Percentiles rank a stretch among this genome's conserved stretches.
Evolutionary conservation across 2,113 vertebrate genomes (phyloP).

Genomic region (Saimiri boliviensis): DNA sequence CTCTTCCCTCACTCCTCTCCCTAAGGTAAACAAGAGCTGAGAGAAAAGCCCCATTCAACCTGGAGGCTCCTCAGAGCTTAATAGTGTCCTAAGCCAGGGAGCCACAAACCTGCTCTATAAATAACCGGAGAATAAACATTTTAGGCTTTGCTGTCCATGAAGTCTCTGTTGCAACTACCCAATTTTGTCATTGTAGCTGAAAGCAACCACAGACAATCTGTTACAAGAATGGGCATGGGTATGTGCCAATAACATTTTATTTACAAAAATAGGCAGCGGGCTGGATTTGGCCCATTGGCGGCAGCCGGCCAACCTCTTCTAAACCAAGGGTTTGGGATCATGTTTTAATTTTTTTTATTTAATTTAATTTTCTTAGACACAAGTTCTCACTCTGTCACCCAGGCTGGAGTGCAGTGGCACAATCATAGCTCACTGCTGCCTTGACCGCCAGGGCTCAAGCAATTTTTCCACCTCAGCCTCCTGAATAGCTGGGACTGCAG

Average conservation of each 20-base stretch:
- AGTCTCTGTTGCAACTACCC: background rate
- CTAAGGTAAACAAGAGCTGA: background rate
- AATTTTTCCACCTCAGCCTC: too few relatives aligned
- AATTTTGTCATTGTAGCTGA: background rate
- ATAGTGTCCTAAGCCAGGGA: background rate
- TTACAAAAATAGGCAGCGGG: background rate
- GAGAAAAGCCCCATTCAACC: background rate
- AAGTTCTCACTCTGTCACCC: background rate
- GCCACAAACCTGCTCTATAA: background rate
- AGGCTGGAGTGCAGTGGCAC: background rate
- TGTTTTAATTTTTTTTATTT: background rate
- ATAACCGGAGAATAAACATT: background rate
- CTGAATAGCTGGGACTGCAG: too few relatives aligned
- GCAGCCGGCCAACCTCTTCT: background rate
- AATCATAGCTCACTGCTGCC: too few relatives aligned
- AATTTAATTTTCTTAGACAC: too few relatives aligned
- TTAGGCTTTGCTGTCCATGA: background rate
- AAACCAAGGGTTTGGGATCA: background rate
- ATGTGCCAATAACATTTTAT: background rate
- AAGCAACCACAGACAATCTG: background rate
- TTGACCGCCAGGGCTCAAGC: too few relatives aligned
- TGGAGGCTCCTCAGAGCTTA: background rate
- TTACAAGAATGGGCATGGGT: background rate
- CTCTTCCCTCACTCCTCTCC: background rate
- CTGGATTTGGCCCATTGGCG: rapidly evolving